Conservation (phyloP, 2,113 vertebrate species). For the Gambusia affinis region DNA sequence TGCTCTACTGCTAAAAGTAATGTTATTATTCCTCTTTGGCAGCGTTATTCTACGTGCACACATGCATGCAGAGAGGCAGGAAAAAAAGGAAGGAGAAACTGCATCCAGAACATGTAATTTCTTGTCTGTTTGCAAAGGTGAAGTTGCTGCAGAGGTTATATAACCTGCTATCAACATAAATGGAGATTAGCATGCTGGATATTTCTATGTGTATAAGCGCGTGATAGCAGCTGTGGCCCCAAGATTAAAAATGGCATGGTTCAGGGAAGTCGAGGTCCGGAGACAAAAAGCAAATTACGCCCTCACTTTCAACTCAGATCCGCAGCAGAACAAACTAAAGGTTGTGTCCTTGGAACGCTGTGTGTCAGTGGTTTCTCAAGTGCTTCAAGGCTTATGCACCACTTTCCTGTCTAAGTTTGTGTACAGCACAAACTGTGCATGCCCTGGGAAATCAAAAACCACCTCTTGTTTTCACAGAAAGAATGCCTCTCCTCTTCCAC, state of each 20-base stretch:
- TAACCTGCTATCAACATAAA: slow-evolving; percentile 55
- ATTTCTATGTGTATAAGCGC: neutral
- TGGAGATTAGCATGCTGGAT: slow-evolving; percentile 54
- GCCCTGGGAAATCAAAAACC: slow-evolving; percentile 50
- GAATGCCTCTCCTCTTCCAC: slow-evolving; percentile 45
- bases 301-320: slow-evolving; percentile 58
- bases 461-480: slow-evolving; percentile 31
- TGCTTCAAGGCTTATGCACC: slow-evolving; percentile 34
- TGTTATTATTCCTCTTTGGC: slow-evolving; percentile 22
- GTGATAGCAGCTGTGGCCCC: slow-evolving; percentile 41
- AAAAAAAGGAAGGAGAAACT: slow-evolving; percentile 11
- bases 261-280: slow-evolving; percentile 50
- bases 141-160: slow-evolving; percentile 65
- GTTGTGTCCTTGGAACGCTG: slow-evolving; percentile 68
- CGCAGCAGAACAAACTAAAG: slow-evolving; percentile 62
- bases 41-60: neutral
- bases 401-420: slow-evolving; percentile 40
- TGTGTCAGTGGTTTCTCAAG: slow-evolving; percentile 59
- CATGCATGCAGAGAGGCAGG: neutral
- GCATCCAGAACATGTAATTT: slow-evolving; percentile 71
- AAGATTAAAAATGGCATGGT: slow-evolving; percentile 57
- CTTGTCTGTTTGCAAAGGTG: slow-evolving; percentile 65
- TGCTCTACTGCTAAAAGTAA: neutral
- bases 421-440: slow-evolving; percentile 33
- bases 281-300: slow-evolving; percentile 60